phyloP scores from a whole-genome alignment of 2,113 vertebrate genomes.

The Grammomys dolichurus region DNA sequence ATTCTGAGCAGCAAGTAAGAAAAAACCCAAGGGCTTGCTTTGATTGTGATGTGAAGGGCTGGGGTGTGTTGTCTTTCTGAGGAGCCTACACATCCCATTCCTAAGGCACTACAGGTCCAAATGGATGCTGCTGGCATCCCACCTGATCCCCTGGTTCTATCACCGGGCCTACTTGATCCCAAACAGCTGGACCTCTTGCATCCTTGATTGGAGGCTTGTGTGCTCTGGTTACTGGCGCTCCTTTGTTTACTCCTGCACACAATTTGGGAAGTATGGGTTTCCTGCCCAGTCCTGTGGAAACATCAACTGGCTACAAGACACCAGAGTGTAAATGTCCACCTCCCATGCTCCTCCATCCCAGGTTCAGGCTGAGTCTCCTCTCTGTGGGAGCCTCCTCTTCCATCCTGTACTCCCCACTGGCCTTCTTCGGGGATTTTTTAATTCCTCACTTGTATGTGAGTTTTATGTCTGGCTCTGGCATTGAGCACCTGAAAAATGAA shows the following conservation, averaged over 20 bases:
- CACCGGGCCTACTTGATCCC: background rate
- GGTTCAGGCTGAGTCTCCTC: background rate
- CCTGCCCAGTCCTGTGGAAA: fast-evolving
- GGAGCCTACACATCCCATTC: background rate
- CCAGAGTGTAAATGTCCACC: no score
- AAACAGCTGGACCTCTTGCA: background rate
- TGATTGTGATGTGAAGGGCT: background rate
- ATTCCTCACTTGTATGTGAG: background rate
- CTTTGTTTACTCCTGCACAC: background rate
- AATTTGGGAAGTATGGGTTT: background rate
- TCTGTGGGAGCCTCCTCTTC: background rate
- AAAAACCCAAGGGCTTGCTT: background rate
- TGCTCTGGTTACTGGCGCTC: background rate
- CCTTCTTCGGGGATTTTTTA: background rate
- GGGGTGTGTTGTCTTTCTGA: background rate
- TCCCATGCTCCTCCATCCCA: background rate
- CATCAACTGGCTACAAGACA: background rate
- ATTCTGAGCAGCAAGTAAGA: slow-evolving; percentile 2
- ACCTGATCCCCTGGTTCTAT: background rate
- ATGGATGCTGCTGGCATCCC: background rate
- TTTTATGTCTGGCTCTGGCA: background rate
- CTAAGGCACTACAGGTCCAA: background rate
- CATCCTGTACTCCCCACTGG: background rate
- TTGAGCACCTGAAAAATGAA: background rate
- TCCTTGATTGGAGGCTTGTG: background rate